These are phyloP conservation scores for Styela clava DNA, from an alignment of 23 tunicate genomes.

Conservation along the genomic window DNA sequence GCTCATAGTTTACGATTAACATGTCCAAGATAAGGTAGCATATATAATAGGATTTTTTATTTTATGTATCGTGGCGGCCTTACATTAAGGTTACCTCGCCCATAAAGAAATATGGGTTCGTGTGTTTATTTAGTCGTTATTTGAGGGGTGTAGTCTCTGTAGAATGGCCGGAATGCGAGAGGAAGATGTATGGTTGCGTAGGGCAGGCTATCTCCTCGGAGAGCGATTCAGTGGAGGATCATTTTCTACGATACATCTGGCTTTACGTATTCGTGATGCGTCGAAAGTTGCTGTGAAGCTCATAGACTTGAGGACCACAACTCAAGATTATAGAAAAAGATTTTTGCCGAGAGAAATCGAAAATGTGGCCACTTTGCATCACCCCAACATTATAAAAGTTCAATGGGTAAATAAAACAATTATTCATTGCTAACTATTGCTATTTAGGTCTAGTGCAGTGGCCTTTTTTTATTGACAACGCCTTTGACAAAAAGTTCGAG, in stretches of 20 bases:
- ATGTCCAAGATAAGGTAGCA: not conserved
- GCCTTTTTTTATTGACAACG: not conserved
- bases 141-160: not conserved
- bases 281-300: conserved; percentile 78
- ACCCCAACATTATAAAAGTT: conserved; percentile 74
- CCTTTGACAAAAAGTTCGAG: too few species aligned
- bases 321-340: conserved; percentile 52
- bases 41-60: too few species aligned
- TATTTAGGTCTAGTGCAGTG: not conserved
- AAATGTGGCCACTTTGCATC: conserved; percentile 61
- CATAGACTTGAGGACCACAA: conserved; percentile 66
- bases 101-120: not conserved
- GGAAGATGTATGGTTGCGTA: conserved; percentile 50
- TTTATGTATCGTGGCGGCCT: not conserved
- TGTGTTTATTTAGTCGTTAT: too few species aligned
- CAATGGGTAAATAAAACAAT: conserved; percentile 41
- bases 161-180: conserved; percentile 24
- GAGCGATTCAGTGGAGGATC: conserved; percentile 73
- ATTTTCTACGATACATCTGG: conserved; percentile 74
- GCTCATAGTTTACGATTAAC: too few species aligned
- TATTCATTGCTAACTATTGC: too few species aligned
- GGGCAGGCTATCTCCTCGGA: conserved; percentile 72
- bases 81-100: not conserved
- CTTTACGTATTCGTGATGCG: conserved; percentile 57
- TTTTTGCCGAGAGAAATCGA: conserved; percentile 85